phyloP scores from a whole-genome alignment of 2,113 vertebrate genomes.

The Oncorhynchus tshawytscha region DNA sequence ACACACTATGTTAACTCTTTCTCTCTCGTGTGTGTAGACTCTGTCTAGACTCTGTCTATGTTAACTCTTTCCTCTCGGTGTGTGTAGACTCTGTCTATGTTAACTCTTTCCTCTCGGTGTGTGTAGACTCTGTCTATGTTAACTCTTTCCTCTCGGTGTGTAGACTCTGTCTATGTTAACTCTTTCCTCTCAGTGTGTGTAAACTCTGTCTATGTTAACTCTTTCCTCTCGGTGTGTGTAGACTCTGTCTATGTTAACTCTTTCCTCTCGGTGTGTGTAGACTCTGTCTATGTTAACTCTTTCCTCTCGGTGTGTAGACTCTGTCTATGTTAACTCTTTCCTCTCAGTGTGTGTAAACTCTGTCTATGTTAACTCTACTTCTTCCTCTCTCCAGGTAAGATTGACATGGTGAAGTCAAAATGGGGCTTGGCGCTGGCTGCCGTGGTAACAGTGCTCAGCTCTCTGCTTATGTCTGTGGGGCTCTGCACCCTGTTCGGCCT shows the following conservation, averaged over 20 bases:
- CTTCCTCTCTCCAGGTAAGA: conserved; percentile 81
- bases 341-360: neutral
- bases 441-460: conserved; percentile 96
- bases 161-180: too few relatives aligned
- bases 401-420: conserved; percentile 99
- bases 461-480: conserved; percentile 97
- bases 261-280: neutral
- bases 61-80: too few relatives aligned
- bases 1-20: too few relatives aligned
- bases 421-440: conserved; percentile 97
- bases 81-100: too few relatives aligned
- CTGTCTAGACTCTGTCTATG: too few relatives aligned
- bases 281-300: too few relatives aligned
- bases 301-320: neutral
- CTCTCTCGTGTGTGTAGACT: neutral
- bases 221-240: neutral
- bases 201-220: too few relatives aligned
- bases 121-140: too few relatives aligned
- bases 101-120: too few relatives aligned
- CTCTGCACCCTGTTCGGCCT: conserved; percentile 95
- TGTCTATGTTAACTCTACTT: neutral
- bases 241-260: neutral
- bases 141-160: too few relatives aligned
- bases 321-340: too few relatives aligned
- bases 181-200: too few relatives aligned